Conservation (phyloP, 2,797 vertebrate species). For the Micrastur ruficollis region DNA sequence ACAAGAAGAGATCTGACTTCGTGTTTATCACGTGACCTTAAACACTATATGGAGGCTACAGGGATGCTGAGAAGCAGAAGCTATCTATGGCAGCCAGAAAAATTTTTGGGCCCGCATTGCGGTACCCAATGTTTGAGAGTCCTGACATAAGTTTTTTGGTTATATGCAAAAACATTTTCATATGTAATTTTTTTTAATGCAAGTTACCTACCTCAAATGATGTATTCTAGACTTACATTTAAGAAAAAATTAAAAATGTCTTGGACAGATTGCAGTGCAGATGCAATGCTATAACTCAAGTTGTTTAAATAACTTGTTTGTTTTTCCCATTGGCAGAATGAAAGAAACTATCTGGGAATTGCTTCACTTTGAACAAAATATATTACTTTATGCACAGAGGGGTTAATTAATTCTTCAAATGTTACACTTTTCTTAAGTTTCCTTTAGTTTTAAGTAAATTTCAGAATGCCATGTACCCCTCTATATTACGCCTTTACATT, state of each 20-base stretch:
- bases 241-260: neutral
- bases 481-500: neutral
- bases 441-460: neutral
- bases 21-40: neutral
- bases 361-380: neutral
- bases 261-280: neutral
- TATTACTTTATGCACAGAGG: neutral
- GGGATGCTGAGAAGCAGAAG: neutral
- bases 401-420: neutral
- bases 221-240: neutral
- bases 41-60: neutral
- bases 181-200: neutral
- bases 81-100: neutral
- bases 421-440: neutral
- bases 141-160: neutral
- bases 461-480: neutral
- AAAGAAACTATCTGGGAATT: neutral
- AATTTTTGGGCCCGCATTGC: neutral
- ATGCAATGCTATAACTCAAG: neutral
- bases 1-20: neutral
- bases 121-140: neutral
- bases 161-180: neutral
- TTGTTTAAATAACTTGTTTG: neutral
- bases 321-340: neutral
- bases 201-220: fast-evolving